These are phyloP conservation scores for Okamejei kenojei DNA, from an alignment of 2,797 vertebrate genomes.

Conservation along the genomic window DNA sequence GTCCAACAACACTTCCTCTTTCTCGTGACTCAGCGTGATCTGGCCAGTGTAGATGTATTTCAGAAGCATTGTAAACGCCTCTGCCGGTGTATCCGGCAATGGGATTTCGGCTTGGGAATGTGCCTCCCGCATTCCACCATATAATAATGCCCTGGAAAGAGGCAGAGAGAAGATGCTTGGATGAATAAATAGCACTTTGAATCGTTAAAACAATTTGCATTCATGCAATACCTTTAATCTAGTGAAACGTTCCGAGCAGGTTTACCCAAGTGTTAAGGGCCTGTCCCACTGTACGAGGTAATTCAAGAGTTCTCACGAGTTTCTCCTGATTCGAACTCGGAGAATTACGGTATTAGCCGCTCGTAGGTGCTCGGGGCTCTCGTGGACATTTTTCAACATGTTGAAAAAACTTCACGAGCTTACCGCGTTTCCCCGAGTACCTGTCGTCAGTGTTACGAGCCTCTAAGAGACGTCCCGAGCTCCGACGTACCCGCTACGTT, in stretches of 20 bases:
- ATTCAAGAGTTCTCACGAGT: too few species aligned
- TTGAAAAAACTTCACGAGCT: too few species aligned
- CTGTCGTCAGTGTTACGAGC: too few species aligned
- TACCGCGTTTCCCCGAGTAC: too few species aligned
- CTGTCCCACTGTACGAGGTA: too few species aligned
- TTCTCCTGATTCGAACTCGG: too few species aligned
- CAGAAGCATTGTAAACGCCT: conserved; percentile 91
- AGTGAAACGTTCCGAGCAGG: neutral
- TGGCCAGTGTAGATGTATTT: conserved; percentile 93
- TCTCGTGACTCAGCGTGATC: conserved; percentile 81
- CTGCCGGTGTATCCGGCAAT: conserved; percentile 82
- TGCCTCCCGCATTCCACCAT: conserved; percentile 93
- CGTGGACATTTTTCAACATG: too few species aligned
- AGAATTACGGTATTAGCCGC: too few species aligned
- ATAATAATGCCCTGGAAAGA: conserved; percentile 74
- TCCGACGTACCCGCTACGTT: too few species aligned
- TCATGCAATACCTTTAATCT: neutral
- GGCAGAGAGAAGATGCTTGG: neutral
- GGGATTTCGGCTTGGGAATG: conserved; percentile 87
- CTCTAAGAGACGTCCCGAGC: too few species aligned
- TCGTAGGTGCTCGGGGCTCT: too few species aligned
- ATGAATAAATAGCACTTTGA: neutral
- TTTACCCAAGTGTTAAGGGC: too few species aligned
- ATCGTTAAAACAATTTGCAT: neutral
- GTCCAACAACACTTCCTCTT: conserved; percentile 88